These are phyloP conservation scores for Intellagama lesueurii DNA, from an alignment of 2,797 vertebrate species.

Conservation along the genomic window DNA sequence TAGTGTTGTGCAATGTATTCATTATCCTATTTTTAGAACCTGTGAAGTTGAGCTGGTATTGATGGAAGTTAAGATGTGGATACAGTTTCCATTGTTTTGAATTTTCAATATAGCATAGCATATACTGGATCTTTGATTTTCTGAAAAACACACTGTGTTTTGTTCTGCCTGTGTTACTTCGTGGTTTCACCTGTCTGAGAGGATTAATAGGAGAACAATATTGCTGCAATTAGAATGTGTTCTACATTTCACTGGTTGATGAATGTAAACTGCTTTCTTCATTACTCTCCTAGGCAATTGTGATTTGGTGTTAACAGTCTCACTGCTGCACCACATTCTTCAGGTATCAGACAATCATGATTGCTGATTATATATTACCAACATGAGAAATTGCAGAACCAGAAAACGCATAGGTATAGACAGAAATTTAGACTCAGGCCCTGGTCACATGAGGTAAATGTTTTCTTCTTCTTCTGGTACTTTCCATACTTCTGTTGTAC, in stretches of 20 bases:
- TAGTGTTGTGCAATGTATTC: not conserved
- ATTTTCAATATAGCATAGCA: not conserved
- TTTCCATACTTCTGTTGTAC: too few species aligned
- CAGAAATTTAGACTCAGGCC: not conserved
- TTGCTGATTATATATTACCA: not conserved
- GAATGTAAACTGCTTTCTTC: constrained; percentile 2
- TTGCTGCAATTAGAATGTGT: constrained; percentile 6
- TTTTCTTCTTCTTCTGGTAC: too few species aligned
- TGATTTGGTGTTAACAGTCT: not conserved
- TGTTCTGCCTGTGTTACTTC: not conserved
- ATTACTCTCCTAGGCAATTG: not conserved
- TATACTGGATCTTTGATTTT: not conserved
- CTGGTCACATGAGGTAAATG: not conserved
- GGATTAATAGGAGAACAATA: constrained; percentile 4
- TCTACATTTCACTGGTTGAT: constrained; percentile 19
- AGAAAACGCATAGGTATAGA: not conserved
- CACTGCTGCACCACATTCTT: not conserved
- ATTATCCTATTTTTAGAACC: constrained; percentile 34
- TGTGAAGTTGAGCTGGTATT: constrained; percentile 34
- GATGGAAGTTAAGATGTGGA: not conserved
- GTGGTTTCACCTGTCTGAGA: not conserved
- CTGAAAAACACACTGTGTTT: not conserved
- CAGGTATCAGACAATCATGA: not conserved
- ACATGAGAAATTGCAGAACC: not conserved
- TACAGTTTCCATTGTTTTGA: not conserved